phyloP scores from a whole-genome alignment of 2,888 invertebrate species.

The Sisyra nigra region DNA sequence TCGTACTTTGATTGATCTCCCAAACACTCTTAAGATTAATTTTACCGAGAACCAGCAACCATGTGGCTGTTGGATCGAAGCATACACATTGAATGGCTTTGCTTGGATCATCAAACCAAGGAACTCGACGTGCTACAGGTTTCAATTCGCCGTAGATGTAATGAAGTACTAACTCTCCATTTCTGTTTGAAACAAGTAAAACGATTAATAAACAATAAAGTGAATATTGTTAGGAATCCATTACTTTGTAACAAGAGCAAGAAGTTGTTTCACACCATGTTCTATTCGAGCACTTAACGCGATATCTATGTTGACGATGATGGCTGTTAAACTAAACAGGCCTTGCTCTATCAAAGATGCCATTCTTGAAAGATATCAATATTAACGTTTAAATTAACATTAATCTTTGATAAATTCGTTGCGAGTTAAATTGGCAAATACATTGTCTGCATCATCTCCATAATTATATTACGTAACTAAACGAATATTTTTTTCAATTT shows the following conservation, averaged over 20 bases:
- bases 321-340: slow-evolving; percentile 24
- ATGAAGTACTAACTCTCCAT: slow-evolving; percentile 24
- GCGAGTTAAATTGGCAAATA: too few species aligned
- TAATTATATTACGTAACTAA: too few species aligned
- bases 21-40: too few species aligned
- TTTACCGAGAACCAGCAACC: slow-evolving; percentile 49
- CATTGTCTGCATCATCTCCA: too few species aligned
- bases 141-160: slow-evolving; percentile 26
- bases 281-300: slow-evolving; percentile 24
- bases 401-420: too few species aligned
- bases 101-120: slow-evolving; percentile 24
- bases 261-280: slow-evolving; percentile 26
- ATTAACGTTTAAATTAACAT: too few species aligned
- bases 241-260: slow-evolving; percentile 24
- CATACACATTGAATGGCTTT: slow-evolving; percentile 50
- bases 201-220: background rate
- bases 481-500: too few species aligned
- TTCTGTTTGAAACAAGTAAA: slow-evolving; percentile 17
- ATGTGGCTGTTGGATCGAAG: slow-evolving; percentile 69
- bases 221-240: slow-evolving; percentile 3
- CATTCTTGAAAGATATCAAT: too few species aligned
- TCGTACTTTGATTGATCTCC: too few species aligned
- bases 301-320: slow-evolving; percentile 24
- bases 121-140: slow-evolving; percentile 23
- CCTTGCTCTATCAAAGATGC: slow-evolving; percentile 13